These are phyloP conservation scores for Styela plicata DNA, from an alignment of 23 tunicate genomes.

Conservation along the genomic window DNA sequence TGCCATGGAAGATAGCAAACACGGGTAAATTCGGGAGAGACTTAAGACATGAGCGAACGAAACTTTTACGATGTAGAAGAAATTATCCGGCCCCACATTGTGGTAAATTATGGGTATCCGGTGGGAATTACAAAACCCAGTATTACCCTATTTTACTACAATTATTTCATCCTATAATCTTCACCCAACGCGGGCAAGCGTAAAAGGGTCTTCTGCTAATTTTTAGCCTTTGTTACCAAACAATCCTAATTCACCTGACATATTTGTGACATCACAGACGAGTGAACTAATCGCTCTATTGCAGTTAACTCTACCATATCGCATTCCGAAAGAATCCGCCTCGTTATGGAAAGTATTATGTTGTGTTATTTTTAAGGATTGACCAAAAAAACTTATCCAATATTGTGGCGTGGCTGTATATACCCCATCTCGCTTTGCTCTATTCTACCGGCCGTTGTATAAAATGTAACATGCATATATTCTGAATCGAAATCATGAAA, in stretches of 20 bases:
- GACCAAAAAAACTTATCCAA: too few relatives aligned
- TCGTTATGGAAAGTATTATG: too few relatives aligned
- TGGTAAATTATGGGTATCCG: not conserved
- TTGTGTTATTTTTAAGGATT: too few relatives aligned
- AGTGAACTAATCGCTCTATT: conserved; percentile 3
- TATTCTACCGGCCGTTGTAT: too few relatives aligned
- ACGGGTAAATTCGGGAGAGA: too few relatives aligned
- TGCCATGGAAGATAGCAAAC: too few relatives aligned
- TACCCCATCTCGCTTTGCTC: too few relatives aligned
- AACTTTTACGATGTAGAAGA: too few relatives aligned
- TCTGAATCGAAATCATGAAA: too few relatives aligned
- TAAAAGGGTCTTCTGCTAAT: not conserved
- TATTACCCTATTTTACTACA: not conserved
- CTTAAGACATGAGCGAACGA: too few relatives aligned
- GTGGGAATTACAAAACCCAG: not conserved
- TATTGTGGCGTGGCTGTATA: too few relatives aligned
- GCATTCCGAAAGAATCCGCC: not conserved
- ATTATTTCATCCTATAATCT: not conserved
- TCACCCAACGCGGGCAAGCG: not conserved
- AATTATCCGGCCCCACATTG: not conserved
- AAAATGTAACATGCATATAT: too few relatives aligned
- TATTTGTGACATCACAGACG: conserved; percentile 9
- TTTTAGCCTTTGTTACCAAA: not conserved
- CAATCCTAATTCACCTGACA: conserved; percentile 1
- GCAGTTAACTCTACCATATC: conserved; percentile 2